A percentile compares a stretch with the other conserved stretches of the same genome.
phyloP scores from a whole-genome alignment of 1,140 invertebrate genomes.

The Pseudomyrmex gracilis region DNA sequence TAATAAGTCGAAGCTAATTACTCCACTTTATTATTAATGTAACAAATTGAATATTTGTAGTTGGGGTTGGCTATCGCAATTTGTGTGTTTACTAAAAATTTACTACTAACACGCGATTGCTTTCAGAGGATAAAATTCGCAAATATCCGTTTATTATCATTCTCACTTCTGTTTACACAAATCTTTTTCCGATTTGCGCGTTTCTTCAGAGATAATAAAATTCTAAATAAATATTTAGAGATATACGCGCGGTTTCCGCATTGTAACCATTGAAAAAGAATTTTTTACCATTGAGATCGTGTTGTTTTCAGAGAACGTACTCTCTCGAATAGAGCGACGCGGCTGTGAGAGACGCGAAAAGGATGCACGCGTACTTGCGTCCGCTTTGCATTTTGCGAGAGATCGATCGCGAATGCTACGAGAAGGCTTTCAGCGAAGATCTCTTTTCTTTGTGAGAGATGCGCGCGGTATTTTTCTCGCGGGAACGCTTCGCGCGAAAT shows the following conservation, averaged over 20 bases:
- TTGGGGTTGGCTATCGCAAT: too few relatives aligned
- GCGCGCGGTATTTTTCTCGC: conserved; percentile 20
- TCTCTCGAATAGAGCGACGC: neutral
- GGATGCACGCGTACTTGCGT: conserved; percentile 60
- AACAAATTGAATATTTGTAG: too few relatives aligned
- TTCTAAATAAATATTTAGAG: neutral
- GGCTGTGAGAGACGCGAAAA: neutral
- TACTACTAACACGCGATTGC: neutral
- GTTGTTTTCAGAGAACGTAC: conserved; percentile 18
- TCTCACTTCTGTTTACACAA: neutral
- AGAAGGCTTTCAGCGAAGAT: conserved; percentile 43
- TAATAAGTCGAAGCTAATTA: too few relatives aligned
- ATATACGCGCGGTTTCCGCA: neutral
- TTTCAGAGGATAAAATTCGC: neutral
- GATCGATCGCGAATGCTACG: conserved; percentile 34
- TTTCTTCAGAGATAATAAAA: neutral
- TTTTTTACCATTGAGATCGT: conserved; percentile 4
- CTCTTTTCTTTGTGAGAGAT: neutral
- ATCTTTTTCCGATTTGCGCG: neutral
- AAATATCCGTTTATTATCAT: neutral
- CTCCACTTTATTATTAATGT: too few relatives aligned
- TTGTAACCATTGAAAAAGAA: neutral
- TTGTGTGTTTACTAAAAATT: neutral
- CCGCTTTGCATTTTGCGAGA: conserved; percentile 50
- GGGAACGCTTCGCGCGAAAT: conserved; percentile 26